Percentiles rank a stretch among this genome's conserved stretches.
phyloP scores from a whole-genome alignment of 2,888 invertebrate species.

The Apomyelois bistriatella region DNA sequence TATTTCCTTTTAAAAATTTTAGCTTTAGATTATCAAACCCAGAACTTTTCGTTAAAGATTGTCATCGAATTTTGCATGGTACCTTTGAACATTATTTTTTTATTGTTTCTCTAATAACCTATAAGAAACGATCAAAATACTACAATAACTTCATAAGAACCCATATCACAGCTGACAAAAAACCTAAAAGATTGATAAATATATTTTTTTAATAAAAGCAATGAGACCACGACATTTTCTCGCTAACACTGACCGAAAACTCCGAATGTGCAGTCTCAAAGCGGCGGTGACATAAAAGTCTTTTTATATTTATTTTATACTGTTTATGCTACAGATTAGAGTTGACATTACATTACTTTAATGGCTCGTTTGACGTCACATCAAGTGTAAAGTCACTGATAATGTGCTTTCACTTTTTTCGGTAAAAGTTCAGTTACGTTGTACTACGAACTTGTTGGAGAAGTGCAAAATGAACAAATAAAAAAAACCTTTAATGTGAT shows the following conservation, averaged over 20 bases:
- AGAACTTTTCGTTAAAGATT: too few relatives aligned
- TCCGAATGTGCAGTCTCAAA: constrained; percentile 63
- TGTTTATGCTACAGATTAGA: constrained; percentile 54
- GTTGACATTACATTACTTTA: constrained; percentile 64
- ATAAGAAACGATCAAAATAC: too few relatives aligned
- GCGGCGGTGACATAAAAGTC: constrained; percentile 67
- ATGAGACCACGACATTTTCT: constrained; percentile 55
- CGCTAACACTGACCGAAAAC: constrained; percentile 76
- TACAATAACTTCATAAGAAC: too few relatives aligned
- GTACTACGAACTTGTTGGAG: not conserved
- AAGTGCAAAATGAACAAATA: too few relatives aligned
- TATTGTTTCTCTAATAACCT: too few relatives aligned
- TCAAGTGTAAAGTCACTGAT: constrained; percentile 47
- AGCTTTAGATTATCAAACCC: too few relatives aligned
- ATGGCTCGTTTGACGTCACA: constrained; percentile 52
- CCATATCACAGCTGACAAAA: too few relatives aligned
- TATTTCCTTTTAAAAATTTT: too few relatives aligned
- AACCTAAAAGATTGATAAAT: too few relatives aligned
- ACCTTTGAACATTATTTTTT: too few relatives aligned
- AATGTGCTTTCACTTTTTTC: constrained; percentile 45
- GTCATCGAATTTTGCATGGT: too few relatives aligned
- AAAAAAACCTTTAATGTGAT: too few relatives aligned
- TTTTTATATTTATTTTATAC: constrained; percentile 53
- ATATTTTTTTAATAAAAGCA: constrained; percentile 62
- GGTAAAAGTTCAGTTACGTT: constrained; percentile 15